phyloP scores from a whole-genome alignment of 2,888 invertebrate species.

The Drosophila affinis region DNA sequence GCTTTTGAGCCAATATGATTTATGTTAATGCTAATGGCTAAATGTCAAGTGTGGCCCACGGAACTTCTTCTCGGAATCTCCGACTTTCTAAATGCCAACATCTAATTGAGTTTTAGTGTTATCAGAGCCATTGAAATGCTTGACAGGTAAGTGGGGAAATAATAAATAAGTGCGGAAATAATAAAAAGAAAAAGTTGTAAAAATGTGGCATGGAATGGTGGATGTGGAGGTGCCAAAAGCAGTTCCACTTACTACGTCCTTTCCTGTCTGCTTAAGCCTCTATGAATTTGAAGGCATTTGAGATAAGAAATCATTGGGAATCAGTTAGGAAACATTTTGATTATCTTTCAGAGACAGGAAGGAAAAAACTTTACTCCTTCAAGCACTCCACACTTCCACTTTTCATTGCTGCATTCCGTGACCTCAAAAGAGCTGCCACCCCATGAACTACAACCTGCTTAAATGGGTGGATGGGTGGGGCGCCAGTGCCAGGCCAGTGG shows the following conservation, averaged over 20 bases:
- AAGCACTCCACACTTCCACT: neutral
- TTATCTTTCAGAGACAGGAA: too few species aligned
- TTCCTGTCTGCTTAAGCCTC: too few species aligned
- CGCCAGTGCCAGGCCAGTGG: conserved; percentile 4
- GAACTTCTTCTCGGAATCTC: conserved; percentile 40
- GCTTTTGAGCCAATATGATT: conserved; percentile 65
- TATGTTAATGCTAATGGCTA: conserved; percentile 73
- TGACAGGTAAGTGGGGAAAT: conserved; percentile 1
- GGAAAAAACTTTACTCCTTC: too few species aligned
- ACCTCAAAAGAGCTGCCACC: conserved; percentile 14
- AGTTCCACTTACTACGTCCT: neutral
- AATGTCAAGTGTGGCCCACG: conserved; percentile 69
- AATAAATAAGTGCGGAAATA: conserved; percentile 8
- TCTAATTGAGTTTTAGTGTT: conserved; percentile 40
- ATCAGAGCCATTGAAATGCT: neutral
- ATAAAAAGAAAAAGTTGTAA: conserved; percentile 2
- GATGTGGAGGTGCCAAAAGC: neutral
- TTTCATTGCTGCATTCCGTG: neutral
- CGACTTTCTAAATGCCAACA: conserved; percentile 37
- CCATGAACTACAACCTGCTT: neutral
- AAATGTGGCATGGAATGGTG: neutral
- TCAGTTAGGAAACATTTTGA: too few species aligned
- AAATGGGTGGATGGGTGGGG: neutral
- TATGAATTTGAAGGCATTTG: neutral
- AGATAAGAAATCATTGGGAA: neutral